phyloP scores from a whole-genome alignment of 23 tunicate genomes.

The Clavelina lepadiformis region DNA sequence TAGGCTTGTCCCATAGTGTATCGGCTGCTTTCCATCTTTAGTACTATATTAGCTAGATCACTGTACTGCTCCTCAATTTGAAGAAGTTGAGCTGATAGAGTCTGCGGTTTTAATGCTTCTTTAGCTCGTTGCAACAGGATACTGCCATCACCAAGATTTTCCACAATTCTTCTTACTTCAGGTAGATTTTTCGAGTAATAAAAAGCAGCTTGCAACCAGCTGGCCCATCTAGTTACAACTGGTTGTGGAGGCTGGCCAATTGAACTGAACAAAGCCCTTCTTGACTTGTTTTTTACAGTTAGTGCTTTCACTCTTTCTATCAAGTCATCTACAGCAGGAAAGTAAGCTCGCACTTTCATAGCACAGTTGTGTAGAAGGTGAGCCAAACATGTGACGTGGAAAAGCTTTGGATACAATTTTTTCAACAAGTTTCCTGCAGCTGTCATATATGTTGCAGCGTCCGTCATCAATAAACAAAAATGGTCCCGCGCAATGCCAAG shows the following conservation, averaged over 20 bases:
- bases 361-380: constrained; percentile 27
- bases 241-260: constrained; percentile 27
- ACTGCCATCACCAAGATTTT: constrained; percentile 4
- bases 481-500: neutral
- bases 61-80: neutral
- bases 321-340: constrained; percentile 17
- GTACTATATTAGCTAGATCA: constrained; percentile 11
- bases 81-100: constrained; percentile 7
- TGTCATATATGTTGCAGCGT: constrained; percentile 25
- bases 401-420: constrained; percentile 7
- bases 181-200: constrained; percentile 13
- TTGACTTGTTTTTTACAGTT: constrained; percentile 22
- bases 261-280: constrained; percentile 4
- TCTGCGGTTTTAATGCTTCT: constrained; percentile 1
- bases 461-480: constrained; percentile 5
- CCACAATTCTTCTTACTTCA: constrained; percentile 11
- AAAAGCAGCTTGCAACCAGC: constrained; percentile 25
- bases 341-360: constrained; percentile 23
- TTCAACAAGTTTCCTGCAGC: constrained; percentile 11
- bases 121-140: constrained; percentile 11
- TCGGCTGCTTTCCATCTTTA: constrained; percentile 26
- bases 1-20: constrained; percentile 16
- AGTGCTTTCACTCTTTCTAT: constrained; percentile 11
- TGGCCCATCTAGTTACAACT: constrained; percentile 30
- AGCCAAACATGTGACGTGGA: constrained; percentile 27